Evolutionary conservation across 2,113 vertebrate species (phyloP), one percentile per base, ranked within the genome.

Genomic region (Siniperca chuatsi): DNA sequence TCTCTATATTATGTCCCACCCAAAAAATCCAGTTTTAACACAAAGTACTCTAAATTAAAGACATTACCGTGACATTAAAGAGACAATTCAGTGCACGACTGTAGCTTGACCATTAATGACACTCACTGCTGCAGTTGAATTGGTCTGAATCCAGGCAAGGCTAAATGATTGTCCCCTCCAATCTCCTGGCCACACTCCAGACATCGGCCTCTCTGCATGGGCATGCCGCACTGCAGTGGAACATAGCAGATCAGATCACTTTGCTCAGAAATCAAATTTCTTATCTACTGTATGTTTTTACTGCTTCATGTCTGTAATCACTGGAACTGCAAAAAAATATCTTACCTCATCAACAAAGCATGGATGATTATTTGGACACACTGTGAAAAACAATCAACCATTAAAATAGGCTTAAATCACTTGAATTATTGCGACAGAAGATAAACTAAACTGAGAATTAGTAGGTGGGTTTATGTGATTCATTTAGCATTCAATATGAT

Each of bases 321-420:
- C 35, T 29, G n/a, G 9, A 75, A 52, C 1, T 66, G 12, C 6
- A 20, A 0, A 23, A 29, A 80, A 57, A 50, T 65, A 55, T 37
- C 83, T 76, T 67, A 98, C 97, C 96, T 95, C 95, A 87, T 96
- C 97, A 54, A 98, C 92, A 44, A 90, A 61, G 78, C 96, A 97
- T 1, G 89, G 94, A 69, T 98, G 97, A 57, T 96, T 96, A 0
- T 96, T 97, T 65, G 90, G 90, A 94, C 97, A 98, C 0, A 0
- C 97, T 98, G 72, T 29, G 2, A 62, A 80, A 37, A 87, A 72
- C 0, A 58, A 75, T 10, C 2, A 44, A 46, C 2, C 12, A 20
- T 71, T 42, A 78, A 78, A n/a, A 48, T 23, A 48, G 15, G 0
- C 2, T 21, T 46, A 35, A 48, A 74, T 46, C 8, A 73, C 13